A percentile compares a stretch with the other conserved stretches of the same genome.
Conservation (phyloP, 2,113 vertebrate species). For the Oplegnathus fasciatus region DNA sequence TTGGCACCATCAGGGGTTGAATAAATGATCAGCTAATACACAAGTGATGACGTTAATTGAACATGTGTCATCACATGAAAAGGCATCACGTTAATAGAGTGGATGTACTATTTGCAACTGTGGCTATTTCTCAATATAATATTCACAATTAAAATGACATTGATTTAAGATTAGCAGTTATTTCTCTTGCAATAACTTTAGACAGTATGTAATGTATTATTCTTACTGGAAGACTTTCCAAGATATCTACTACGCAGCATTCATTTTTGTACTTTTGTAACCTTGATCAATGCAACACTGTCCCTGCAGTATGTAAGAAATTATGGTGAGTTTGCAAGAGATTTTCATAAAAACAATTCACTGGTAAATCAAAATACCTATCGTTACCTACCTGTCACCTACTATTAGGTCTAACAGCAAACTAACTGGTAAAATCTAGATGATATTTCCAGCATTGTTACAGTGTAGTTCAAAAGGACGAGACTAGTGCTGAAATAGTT, state of each 20-base stretch:
- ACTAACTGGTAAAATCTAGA: background rate
- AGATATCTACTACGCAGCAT: background rate
- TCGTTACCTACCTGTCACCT: too few species aligned
- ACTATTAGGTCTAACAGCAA: background rate
- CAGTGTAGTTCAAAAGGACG: background rate
- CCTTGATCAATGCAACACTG: background rate
- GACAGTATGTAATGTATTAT: background rate
- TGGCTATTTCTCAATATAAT: background rate
- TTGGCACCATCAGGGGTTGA: conserved; percentile 58
- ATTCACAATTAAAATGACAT: background rate
- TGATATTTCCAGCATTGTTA: background rate
- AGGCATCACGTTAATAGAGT: conserved; percentile 2
- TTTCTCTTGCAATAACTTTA: background rate
- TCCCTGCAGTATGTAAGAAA: background rate
- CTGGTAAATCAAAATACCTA: background rate
- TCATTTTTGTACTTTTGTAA: background rate
- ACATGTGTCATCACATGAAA: conserved; percentile 36
- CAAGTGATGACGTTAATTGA: conserved; percentile 55
- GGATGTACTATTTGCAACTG: background rate
- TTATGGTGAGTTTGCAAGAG: background rate
- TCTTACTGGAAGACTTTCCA: background rate
- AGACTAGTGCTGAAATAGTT: background rate
- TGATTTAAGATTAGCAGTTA: background rate
- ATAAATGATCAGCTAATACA: conserved; percentile 61
- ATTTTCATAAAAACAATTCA: background rate